These are phyloP conservation scores for Cassiopea andromeda DNA, from an alignment of 30 jellyfish, hydroid and myxozoan species.

Conservation along the genomic window DNA sequence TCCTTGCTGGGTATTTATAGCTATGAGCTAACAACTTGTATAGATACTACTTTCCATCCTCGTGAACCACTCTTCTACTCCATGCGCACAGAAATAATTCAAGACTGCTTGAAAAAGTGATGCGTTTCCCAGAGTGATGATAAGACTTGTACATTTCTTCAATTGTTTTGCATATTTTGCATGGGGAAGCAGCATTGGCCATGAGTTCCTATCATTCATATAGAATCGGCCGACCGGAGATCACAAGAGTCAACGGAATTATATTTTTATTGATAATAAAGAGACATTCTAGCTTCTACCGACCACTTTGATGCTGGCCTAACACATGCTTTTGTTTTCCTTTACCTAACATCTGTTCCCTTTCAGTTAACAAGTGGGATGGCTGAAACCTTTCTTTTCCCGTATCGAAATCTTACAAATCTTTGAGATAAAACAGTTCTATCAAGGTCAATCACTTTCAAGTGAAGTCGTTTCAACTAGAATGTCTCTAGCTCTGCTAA, in stretches of 20 bases:
- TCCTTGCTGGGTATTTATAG: too few species aligned
- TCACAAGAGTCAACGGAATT: neutral
- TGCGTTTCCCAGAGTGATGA: too few species aligned
- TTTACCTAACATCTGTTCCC: slow-evolving; percentile 51
- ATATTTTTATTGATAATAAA: neutral
- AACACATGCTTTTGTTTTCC: neutral
- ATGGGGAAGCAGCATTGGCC: neutral
- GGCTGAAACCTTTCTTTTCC: slow-evolving; percentile 12
- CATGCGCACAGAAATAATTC: too few species aligned
- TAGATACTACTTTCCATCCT: too few species aligned
- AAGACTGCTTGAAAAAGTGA: too few species aligned
- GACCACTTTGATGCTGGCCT: slow-evolving; percentile 3
- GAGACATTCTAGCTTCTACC: neutral
- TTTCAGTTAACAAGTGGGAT: slow-evolving; percentile 22
- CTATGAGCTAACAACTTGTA: too few species aligned
- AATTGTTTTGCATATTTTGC: neutral
- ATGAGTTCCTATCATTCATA: neutral
- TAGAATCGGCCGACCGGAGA: neutral
- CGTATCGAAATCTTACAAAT: neutral
- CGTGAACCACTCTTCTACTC: too few species aligned
- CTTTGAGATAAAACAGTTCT: neutral
- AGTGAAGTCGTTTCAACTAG: neutral
- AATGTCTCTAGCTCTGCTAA: neutral
- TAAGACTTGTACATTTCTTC: neutral
- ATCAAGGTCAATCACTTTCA: neutral